Evolutionary conservation across 64 coral and sea anemone genomes (phyloP), one percentile per base, ranked within the genome.

Genomic region (Montipora foliosa): DNA sequence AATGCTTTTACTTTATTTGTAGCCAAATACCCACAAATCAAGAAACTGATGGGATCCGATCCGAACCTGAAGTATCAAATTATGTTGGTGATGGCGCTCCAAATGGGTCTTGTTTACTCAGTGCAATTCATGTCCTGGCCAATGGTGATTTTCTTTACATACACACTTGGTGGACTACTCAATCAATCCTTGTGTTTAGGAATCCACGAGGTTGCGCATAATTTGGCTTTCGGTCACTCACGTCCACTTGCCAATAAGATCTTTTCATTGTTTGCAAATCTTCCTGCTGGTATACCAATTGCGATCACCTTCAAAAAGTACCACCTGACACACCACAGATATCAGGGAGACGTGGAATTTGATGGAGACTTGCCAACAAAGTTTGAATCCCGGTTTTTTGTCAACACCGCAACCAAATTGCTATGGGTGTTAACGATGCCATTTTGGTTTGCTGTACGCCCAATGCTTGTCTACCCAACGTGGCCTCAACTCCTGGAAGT

Each of bases 21-120:
- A 98, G 97, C 88, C 11, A 98, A 98, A 78, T 98, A 98, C 12
- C 97, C 97, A 9, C 85, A 98, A 72, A 98, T 98, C 64, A 99
- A 99, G 89, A 96, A 99, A 75, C 62, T 99, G 72, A 99, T 99
- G 97, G 97, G 95, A 12, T 84, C 87, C 58, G 97, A 99, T 80
- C 87, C 89, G 13, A 94, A 96, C 20, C 94, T 99, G 87, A 99
- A 99, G 89, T 99, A 99, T 61, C 51, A 87, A 84, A 95, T 99
- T 2, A 6, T 88, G 44, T 68, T 94, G 4, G 87, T 99, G 45
- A 95, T 99, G 16, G 84, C 79, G 46, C 60, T 99, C 10, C 97
- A 99, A 84, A 94, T 99, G 22, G 59, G 61, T 15, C 21, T 91
- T 9, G 92, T 93, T 46, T 96, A 87, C 75, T 55, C 92, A 20